Percentiles rank a stretch among this genome's conserved stretches.
Conservation (phyloP, 2,888 invertebrate genomes). For the Leptinotarsa rubiginosa region DNA sequence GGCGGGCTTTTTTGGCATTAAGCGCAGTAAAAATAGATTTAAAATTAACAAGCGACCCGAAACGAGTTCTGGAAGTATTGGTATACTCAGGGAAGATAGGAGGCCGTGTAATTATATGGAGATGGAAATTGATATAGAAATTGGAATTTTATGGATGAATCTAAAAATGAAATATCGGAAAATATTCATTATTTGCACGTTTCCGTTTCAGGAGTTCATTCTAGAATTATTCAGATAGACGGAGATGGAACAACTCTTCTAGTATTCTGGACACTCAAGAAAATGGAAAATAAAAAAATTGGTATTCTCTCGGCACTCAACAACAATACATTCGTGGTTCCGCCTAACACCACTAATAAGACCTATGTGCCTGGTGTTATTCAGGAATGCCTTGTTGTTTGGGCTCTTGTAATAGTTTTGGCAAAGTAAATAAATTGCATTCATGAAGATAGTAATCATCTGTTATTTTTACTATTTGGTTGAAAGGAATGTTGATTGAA, state of each 20-base stretch:
- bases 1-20: constrained; percentile 51
- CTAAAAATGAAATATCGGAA: constrained; percentile 17
- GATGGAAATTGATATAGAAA: constrained; percentile 31
- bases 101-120: constrained; percentile 26
- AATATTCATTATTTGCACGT: background rate
- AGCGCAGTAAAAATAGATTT: constrained; percentile 57
- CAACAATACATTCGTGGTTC: no score
- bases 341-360: no score
- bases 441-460: no score
- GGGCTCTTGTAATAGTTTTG: no score
- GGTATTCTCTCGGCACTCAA: no score
- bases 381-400: no score
- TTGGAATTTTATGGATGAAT: constrained; percentile 27
- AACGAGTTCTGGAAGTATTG: constrained; percentile 38
- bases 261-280: no score
- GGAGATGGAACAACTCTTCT: background rate
- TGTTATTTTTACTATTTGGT: no score
- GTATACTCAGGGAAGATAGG: constrained; percentile 32
- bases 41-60: constrained; percentile 53
- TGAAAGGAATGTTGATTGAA: no score
- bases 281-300: no score
- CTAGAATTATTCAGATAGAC: background rate
- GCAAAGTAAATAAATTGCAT: no score
- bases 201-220: background rate
- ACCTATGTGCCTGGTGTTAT: no score